phyloP scores from a whole-genome alignment of 2,797 vertebrate species.

The Eutrigla gurnardus region DNA sequence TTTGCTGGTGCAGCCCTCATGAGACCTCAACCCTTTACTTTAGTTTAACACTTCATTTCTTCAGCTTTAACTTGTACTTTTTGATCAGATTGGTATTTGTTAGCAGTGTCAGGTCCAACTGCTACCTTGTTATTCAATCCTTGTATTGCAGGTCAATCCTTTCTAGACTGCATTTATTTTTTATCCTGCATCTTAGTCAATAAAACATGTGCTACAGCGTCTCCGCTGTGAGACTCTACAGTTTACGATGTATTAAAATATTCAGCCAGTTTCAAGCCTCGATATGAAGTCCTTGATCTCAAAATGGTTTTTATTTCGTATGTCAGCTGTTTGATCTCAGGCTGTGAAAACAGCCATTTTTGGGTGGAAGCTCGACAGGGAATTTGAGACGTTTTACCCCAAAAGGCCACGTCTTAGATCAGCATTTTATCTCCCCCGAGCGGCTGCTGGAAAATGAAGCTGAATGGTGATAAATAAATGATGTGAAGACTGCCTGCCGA shows the following conservation, averaged over 20 bases:
- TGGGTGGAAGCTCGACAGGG: constrained; percentile 43
- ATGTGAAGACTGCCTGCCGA: neutral
- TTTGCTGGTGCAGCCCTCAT: constrained; percentile 6
- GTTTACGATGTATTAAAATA: constrained; percentile 32
- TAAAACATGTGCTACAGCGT: constrained; percentile 3
- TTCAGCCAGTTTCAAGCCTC: constrained; percentile 9
- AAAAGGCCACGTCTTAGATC: constrained; percentile 38
- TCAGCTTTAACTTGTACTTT: neutral
- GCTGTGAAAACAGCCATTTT: constrained; percentile 53
- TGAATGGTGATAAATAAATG: constrained; percentile 41
- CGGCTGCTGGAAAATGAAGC: constrained; percentile 28
- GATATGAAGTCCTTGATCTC: constrained; percentile 48
- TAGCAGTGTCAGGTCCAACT: neutral
- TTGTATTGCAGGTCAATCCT: neutral
- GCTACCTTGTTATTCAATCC: neutral
- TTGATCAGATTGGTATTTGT: neutral
- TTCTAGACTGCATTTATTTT: neutral
- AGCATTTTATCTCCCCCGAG: constrained; percentile 52
- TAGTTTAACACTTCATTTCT: neutral
- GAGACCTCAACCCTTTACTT: neutral
- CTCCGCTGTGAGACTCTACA: neutral
- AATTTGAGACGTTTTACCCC: constrained; percentile 38
- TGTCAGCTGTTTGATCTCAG: constrained; percentile 51
- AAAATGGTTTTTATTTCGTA: constrained; percentile 33
- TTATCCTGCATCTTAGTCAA: neutral